Percentiles rank a stretch among this genome's conserved stretches.
phyloP scores from a whole-genome alignment of 2,888 invertebrate genomes.

The Caenorhabditis imperialis region DNA sequence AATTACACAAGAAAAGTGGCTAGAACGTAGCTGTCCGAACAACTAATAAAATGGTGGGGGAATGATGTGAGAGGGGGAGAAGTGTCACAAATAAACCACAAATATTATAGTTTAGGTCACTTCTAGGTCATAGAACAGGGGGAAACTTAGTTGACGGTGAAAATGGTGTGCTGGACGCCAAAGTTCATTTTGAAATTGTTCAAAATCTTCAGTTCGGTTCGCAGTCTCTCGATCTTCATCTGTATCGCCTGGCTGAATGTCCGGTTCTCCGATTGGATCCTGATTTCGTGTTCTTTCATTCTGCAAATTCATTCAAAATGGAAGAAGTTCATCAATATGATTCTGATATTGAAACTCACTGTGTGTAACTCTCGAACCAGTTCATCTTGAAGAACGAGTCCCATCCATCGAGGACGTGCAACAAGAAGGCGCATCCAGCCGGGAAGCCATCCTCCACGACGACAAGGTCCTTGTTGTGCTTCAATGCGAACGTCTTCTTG shows the following conservation, averaged over 20 bases:
- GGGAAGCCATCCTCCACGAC: conserved; percentile 99
- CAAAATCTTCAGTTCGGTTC: conserved; percentile 20
- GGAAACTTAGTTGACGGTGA: conserved; percentile 15
- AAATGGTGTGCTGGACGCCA: conserved; percentile 29
- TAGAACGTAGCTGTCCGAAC: conserved; percentile 30
- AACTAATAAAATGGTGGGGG: not conserved
- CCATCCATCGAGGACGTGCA: conserved; percentile 23
- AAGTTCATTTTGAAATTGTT: conserved; percentile 32
- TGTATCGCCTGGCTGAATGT: conserved; percentile 35
- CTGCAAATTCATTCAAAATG: no score
- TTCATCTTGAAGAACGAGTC: conserved; percentile 20
- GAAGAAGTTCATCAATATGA: no score
- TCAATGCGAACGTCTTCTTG: conserved; percentile 86
- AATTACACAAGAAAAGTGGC: no score
- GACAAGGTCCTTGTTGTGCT: conserved; percentile 84
- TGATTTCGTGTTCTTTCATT: conserved; percentile 35
- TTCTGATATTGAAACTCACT: conserved; percentile 12
- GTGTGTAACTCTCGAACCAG: conserved; percentile 20
- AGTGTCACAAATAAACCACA: not conserved
- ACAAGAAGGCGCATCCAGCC: conserved; percentile 83
- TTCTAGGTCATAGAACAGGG: not conserved
- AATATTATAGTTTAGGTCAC: not conserved
- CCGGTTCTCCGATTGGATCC: conserved; percentile 15
- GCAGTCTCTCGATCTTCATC: conserved; percentile 38
- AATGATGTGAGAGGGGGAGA: not conserved